Conservation (phyloP, 2,888 invertebrate species). For the Rhagophthalmus giganteus region DNA sequence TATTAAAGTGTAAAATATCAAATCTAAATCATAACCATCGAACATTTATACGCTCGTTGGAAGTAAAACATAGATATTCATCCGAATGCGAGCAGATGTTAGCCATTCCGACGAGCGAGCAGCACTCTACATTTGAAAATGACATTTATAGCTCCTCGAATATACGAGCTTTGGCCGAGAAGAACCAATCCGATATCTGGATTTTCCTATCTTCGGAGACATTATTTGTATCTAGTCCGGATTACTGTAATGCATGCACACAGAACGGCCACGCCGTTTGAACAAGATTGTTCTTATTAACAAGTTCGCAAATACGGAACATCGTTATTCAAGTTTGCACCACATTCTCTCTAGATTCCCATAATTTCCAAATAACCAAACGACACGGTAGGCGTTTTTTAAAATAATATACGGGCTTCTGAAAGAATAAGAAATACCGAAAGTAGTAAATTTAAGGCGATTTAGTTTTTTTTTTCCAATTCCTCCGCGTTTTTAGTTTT, state of each 20-base stretch:
- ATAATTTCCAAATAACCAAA: too few species aligned
- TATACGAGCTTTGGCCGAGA: slow-evolving; percentile 33
- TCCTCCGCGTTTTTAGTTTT: too few species aligned
- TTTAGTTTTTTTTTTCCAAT: too few species aligned
- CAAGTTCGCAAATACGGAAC: not conserved
- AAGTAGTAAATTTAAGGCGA: not conserved
- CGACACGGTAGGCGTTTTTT: too few species aligned
- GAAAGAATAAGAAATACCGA: too few species aligned
- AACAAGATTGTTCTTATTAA: slow-evolving; percentile 8
- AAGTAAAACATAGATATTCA: slow-evolving; percentile 33
- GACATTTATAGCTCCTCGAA: slow-evolving; percentile 32
- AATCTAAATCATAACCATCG: slow-evolving; percentile 26
- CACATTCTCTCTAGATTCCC: too few species aligned
- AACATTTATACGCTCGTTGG: slow-evolving; percentile 28
- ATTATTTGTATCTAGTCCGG: slow-evolving; percentile 32
- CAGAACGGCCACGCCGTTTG: slow-evolving; percentile 12
- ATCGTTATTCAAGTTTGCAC: too few species aligned
- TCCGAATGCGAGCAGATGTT: slow-evolving; percentile 31
- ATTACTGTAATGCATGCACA: slow-evolving; percentile 21
- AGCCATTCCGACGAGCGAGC: slow-evolving; percentile 30
- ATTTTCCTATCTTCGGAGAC: slow-evolving; percentile 35
- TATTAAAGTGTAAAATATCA: slow-evolving; percentile 26
- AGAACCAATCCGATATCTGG: slow-evolving; percentile 32
- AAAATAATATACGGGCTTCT: too few species aligned
- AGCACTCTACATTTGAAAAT: slow-evolving; percentile 30